Evolutionary conservation across 2,888 invertebrate species (phyloP).

Genomic region (Chaetogeoica ovagalla): DNA sequence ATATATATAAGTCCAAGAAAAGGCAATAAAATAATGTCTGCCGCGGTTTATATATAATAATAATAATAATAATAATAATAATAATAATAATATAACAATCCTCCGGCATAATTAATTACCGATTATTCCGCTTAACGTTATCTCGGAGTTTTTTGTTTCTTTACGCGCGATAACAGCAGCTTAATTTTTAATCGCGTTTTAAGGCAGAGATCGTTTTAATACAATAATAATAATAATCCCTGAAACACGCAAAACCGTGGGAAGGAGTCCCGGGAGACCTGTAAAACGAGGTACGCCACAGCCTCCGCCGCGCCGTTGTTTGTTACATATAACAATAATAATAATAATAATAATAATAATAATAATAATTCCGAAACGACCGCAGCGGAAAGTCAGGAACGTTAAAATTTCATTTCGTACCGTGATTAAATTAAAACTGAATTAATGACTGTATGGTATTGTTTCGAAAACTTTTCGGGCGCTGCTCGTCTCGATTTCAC

Average conservation of each 20-base stretch:
- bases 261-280: conserved; percentile 49
- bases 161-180: conserved; percentile 45
- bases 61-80: too few species aligned
- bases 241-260: conserved; percentile 46
- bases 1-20: too few species aligned
- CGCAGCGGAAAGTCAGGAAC: conserved; percentile 40
- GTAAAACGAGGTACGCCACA: conserved; percentile 45
- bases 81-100: background rate
- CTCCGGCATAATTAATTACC: conserved; percentile 25
- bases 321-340: conserved; percentile 40
- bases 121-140: conserved; percentile 12
- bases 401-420: conserved; percentile 50
- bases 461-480: too few species aligned
- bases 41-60: too few species aligned
- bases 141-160: conserved; percentile 13
- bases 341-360: too few species aligned
- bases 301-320: conserved; percentile 11
- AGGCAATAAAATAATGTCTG: too few species aligned
- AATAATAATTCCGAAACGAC: conserved; percentile 43
- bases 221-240: conserved; percentile 42
- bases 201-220: conserved; percentile 51
- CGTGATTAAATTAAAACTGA: conserved; percentile 53
- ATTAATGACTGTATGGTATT: conserved; percentile 1
- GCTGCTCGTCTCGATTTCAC: too few species aligned
- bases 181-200: conserved; percentile 53